Percentiles rank a stretch among this genome's conserved stretches.
Evolutionary conservation across 2,113 vertebrate genomes (phyloP).

Genomic region (Psephotus haematonotus): DNA sequence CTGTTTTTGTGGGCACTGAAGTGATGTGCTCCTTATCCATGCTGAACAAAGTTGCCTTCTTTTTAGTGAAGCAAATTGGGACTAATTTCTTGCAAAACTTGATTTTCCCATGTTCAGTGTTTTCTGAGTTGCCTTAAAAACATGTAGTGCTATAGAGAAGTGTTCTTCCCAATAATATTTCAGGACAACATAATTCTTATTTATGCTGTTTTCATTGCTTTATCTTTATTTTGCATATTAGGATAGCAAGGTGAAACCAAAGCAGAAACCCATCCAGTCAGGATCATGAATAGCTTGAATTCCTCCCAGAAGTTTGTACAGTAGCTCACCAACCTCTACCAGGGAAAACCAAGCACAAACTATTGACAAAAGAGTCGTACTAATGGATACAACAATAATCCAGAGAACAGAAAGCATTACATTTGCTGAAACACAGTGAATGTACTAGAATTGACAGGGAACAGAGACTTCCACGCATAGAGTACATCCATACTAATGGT

Average conservation of each 20-base stretch:
- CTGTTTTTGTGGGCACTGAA: neutral
- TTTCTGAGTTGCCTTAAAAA: neutral
- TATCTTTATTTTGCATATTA: neutral
- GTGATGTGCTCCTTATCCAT: neutral
- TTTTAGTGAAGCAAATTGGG: neutral
- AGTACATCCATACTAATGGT: neutral
- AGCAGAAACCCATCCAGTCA: neutral
- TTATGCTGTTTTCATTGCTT: neutral
- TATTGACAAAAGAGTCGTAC: neutral
- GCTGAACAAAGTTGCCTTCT: neutral
- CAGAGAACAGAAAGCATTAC: neutral
- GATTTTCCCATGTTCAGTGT: neutral
- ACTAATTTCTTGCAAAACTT: neutral
- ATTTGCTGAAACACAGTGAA: neutral
- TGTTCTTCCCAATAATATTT: neutral
- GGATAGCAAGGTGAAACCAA: neutral
- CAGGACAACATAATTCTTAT: neutral
- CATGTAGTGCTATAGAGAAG: neutral
- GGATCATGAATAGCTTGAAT: neutral
- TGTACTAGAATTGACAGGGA: neutral
- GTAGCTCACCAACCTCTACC: neutral
- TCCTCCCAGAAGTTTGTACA: neutral
- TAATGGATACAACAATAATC: neutral
- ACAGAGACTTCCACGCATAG: neutral
- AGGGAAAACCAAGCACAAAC: neutral